phyloP scores from a whole-genome alignment of 2,113 vertebrate species.

The Pavo muticus region DNA sequence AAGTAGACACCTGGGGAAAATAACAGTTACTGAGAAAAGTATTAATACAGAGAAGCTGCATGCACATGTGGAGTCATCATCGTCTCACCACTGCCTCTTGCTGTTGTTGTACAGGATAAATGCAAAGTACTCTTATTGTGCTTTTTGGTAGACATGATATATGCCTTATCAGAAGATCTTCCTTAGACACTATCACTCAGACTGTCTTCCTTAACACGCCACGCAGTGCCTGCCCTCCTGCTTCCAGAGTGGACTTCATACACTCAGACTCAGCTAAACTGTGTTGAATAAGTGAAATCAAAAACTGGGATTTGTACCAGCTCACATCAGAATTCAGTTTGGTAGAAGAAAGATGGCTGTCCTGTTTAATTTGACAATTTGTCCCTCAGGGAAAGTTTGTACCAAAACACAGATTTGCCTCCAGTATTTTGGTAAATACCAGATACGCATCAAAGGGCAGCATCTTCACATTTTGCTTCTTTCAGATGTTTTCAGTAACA shows the following conservation, averaged over 20 bases:
- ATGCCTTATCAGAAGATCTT: background rate
- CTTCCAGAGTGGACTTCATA: accelerated
- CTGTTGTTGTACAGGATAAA: background rate
- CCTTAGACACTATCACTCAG: background rate
- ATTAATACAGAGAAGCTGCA: background rate
- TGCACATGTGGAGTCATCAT: accelerated
- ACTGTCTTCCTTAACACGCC: background rate
- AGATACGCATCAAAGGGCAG: background rate
- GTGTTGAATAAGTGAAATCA: background rate
- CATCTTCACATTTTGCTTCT: background rate
- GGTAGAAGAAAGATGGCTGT: background rate
- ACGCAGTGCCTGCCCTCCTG: background rate
- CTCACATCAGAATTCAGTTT: background rate
- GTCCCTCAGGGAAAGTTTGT: background rate
- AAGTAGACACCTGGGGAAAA: background rate
- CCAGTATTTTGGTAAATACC: background rate
- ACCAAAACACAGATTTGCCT: background rate
- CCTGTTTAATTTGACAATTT: background rate
- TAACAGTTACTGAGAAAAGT: background rate
- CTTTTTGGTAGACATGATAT: background rate
- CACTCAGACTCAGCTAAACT: background rate
- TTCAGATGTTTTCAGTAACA: background rate
- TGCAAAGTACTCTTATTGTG: background rate
- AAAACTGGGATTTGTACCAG: background rate
- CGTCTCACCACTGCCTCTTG: accelerated